Percentiles rank a stretch among this genome's conserved stretches.
These are phyloP conservation scores for Episyrphus balteatus DNA, from an alignment of 1,140 invertebrate species.

Conservation along the genomic window DNA sequence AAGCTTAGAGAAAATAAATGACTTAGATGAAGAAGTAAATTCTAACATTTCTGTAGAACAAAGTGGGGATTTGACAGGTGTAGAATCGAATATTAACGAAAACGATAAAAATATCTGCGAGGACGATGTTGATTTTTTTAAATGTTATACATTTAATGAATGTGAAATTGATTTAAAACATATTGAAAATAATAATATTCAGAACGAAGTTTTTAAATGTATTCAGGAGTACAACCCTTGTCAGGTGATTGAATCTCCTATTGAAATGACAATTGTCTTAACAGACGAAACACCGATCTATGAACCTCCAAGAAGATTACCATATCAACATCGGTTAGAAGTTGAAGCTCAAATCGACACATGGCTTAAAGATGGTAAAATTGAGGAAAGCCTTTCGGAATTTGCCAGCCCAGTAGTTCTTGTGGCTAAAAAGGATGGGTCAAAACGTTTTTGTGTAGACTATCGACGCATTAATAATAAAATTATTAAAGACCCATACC, in stretches of 20 bases:
- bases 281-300: not conserved
- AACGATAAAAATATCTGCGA: not conserved
- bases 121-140: not conserved
- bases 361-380: slow-evolving; percentile 9
- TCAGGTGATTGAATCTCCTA: not conserved
- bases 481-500: slow-evolving; percentile 3
- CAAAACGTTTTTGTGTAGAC: slow-evolving; percentile 11
- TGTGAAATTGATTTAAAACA: too few relatives aligned
- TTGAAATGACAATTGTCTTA: not conserved
- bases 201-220: not conserved
- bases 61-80: not conserved
- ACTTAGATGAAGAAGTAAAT: not conserved
- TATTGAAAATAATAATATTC: too few relatives aligned
- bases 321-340: not conserved
- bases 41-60: not conserved
- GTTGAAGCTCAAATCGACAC: slow-evolving; percentile 6
- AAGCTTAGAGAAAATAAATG: not conserved
- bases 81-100: too few relatives aligned
- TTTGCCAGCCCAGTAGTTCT: slow-evolving; percentile 19
- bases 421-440: slow-evolving; percentile 14
- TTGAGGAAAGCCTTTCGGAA: slow-evolving; percentile 14
- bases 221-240: not conserved
- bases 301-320: not conserved
- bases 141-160: too few relatives aligned
- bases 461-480: slow-evolving; percentile 11